Percentiles rank a stretch among this genome's conserved stretches.
These are phyloP conservation scores for Lordiphosa clarofinis DNA, from an alignment of 1,140 invertebrate species.

Conservation along the genomic window DNA sequence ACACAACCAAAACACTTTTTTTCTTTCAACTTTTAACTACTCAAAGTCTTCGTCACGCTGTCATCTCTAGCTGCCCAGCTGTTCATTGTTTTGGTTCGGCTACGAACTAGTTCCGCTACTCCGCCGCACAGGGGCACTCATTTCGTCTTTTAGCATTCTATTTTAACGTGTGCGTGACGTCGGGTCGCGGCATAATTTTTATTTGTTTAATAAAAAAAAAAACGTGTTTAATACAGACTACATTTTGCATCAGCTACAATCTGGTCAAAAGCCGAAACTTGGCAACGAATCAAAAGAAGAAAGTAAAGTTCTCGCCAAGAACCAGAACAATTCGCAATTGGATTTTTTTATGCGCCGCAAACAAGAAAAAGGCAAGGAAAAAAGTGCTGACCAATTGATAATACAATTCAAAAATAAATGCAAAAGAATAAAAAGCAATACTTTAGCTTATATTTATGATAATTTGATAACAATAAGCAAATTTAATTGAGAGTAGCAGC, in stretches of 20 bases:
- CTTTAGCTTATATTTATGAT: conserved; percentile 30
- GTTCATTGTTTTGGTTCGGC: conserved; percentile 45
- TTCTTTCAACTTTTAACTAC: too few relatives aligned
- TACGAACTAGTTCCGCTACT: conserved; percentile 16
- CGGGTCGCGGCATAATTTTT: conserved; percentile 7
- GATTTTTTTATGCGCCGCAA: conserved; percentile 6
- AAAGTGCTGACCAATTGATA: conserved; percentile 23
- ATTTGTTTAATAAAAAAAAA: conserved; percentile 26
- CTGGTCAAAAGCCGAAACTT: background rate
- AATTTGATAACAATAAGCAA: conserved; percentile 70
- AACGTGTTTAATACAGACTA: conserved; percentile 47
- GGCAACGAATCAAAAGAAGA: background rate
- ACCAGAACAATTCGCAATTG: conserved; percentile 1
- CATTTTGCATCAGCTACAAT: conserved; percentile 2
- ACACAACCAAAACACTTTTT: too few relatives aligned
- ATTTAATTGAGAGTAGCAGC: conserved; percentile 18
- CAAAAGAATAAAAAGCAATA: conserved; percentile 15
- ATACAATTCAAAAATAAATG: conserved; percentile 22
- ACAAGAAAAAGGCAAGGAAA: conserved; percentile 1
- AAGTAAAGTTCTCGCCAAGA: background rate
- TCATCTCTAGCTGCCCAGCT: conserved; percentile 26
- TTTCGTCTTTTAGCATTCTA: conserved; percentile 16
- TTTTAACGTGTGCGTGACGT: conserved; percentile 22
- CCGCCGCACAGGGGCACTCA: conserved; percentile 6
- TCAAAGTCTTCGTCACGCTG: background rate